Conservation (phyloP, 2,888 invertebrate species). For the Amiota communis region DNA sequence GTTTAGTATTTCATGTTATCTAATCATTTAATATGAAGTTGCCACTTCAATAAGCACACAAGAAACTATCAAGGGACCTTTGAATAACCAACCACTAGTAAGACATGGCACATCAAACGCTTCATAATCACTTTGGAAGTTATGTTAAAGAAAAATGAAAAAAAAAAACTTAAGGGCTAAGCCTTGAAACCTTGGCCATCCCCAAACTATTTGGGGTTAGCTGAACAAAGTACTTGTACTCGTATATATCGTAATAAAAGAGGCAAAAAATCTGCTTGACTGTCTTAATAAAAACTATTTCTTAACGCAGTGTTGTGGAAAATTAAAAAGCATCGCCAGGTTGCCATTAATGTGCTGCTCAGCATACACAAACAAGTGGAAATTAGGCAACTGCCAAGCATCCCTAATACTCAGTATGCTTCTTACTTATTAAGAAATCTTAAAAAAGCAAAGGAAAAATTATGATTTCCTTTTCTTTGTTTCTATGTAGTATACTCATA, state of each 20-base stretch:
- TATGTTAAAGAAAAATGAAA: neutral
- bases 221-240: neutral
- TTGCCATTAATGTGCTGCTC: constrained; percentile 11
- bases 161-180: neutral
- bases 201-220: neutral
- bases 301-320: constrained; percentile 68
- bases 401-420: too few relatives aligned
- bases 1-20: neutral
- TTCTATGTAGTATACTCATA: too few relatives aligned
- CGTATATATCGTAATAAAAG: too few relatives aligned
- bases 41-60: constrained; percentile 2
- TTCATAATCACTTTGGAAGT: constrained; percentile 10
- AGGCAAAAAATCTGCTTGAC: constrained; percentile 2
- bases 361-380: neutral
- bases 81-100: neutral
- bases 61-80: neutral
- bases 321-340: constrained; percentile 58
- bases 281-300: constrained; percentile 60
- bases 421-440: too few relatives aligned
- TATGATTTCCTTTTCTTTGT: too few relatives aligned
- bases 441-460: too few relatives aligned
- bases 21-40: constrained; percentile 8
- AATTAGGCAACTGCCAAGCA: too few relatives aligned
- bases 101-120: constrained; percentile 16
- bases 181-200: neutral